Evolutionary conservation across 2,113 vertebrate species (phyloP).

Genomic region (Nerophis lumbriciformis): DNA sequence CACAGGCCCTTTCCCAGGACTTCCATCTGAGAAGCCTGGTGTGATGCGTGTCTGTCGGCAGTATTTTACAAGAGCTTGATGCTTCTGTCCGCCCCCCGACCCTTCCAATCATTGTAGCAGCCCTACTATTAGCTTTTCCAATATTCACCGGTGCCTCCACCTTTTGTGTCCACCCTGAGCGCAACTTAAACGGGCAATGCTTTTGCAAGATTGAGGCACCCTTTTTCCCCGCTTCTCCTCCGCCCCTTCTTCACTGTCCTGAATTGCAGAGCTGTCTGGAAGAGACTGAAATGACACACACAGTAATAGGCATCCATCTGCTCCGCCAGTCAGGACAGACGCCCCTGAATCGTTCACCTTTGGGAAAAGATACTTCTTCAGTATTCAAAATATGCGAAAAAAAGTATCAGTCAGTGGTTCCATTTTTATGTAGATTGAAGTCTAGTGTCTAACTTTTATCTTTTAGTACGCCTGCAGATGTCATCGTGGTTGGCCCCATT

Average conservation of each 20-base stretch:
- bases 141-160: constrained; percentile 38
- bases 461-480: neutral
- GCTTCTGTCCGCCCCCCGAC: constrained; percentile 34
- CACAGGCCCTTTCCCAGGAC: constrained; percentile 56
- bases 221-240: constrained; percentile 9
- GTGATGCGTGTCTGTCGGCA: constrained; percentile 51
- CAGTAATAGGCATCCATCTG: constrained; percentile 27
- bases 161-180: constrained; percentile 41
- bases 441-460: constrained; percentile 23
- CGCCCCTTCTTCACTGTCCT: constrained; percentile 10
- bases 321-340: constrained; percentile 10
- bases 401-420: constrained; percentile 3
- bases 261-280: constrained; percentile 30
- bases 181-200: constrained; percentile 24
- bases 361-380: constrained; percentile 15
- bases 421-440: constrained; percentile 29
- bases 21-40: constrained; percentile 44
- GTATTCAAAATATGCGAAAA: constrained; percentile 24
- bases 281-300: constrained; percentile 26
- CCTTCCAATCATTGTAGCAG: constrained; percentile 41
- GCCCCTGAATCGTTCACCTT: constrained; percentile 26
- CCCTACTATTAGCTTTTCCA: constrained; percentile 36
- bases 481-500: too few relatives aligned
- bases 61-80: constrained; percentile 50
- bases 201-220: constrained; percentile 37